phyloP scores from a whole-genome alignment of 2,113 vertebrate genomes.

The Butorides virescens region DNA sequence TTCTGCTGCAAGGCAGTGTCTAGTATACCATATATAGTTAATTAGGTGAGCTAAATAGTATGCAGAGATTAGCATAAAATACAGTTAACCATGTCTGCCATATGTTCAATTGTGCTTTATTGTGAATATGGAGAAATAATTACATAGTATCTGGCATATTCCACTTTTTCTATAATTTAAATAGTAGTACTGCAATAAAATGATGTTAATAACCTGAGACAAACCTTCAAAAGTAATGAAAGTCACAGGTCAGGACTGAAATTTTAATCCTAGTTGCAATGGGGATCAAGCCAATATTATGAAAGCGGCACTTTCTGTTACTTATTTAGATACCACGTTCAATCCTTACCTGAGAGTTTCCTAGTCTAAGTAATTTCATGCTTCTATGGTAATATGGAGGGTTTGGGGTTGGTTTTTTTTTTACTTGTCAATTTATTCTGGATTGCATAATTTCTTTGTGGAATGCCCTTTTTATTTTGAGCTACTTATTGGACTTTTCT shows the following conservation, averaged over 20 bases:
- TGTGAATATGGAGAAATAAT: slow-evolving; percentile 34
- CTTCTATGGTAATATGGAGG: neutral
- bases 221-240: slow-evolving; percentile 31
- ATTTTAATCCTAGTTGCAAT: neutral
- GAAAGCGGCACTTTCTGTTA: neutral
- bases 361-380: neutral
- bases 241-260: slow-evolving; percentile 10
- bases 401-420: fast-evolving
- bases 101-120: slow-evolving; percentile 31
- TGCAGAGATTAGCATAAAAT: slow-evolving; percentile 49
- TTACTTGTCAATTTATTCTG: neutral
- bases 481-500: neutral
- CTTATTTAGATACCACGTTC: neutral
- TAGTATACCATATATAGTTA: slow-evolving; percentile 18
- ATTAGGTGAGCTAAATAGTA: slow-evolving; percentile 51
- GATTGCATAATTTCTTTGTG: neutral
- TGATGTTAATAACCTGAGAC: slow-evolving; percentile 23
- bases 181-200: slow-evolving; percentile 3
- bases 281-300: neutral
- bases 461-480: neutral
- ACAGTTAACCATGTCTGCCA: slow-evolving; percentile 36
- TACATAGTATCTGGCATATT: neutral
- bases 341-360: neutral
- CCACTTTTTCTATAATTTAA: slow-evolving; percentile 27
- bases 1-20: neutral